Base-by-base conservation (phyloP, 2,113 vertebrate genomes). In the Empidonax traillii region DNA sequence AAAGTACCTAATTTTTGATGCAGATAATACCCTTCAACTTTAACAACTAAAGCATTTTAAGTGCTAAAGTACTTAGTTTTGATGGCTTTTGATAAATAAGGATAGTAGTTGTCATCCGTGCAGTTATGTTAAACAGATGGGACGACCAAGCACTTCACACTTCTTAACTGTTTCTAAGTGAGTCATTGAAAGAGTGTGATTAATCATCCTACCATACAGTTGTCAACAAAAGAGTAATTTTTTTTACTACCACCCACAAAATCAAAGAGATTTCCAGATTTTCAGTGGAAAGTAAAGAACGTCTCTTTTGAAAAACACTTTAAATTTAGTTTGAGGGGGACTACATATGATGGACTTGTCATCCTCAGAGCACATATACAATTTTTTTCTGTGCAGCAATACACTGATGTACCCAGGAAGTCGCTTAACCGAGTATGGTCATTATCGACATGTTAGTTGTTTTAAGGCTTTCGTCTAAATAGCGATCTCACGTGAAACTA, bases 71-170 rank as follows among this genome's bases (percentile, higher is more conserved):
- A 80, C 39, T 80, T 80, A 3, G 44, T 87, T 94, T 76, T 83
- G 44, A 44, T 78, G 74, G 59, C 6, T 1, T 76, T 90, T 85
- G 85, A 28, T 88, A 87, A 93, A 75, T 90, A 56, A 14, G 52
- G 58, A 33, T 94, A 71, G 76, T 90, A 72, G 63, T 55, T 96
- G 93, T 91, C 74, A 90, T 81, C 65, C n/a, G 0, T 91, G 75
- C 49, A 53, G 62, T 91, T 95, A 49, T 49, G 44, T 89, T 91
- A 80, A 95, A 92, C 94, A 96, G 94, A 95, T 94, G 88, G 95
- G 85, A 68, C 84, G 46, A 24, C 27, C 0, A 4, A 94, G 56
- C 65, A 41, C 73, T 97, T 96, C 83, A 84, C 92, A 75, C 92
- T 90, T 94, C 46, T 90, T 75, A 53, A 63, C 31, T 67, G 85